A percentile compares a stretch with the other conserved stretches of the same genome.
phyloP scores from a whole-genome alignment of 2,797 vertebrate species.

The Glossophaga mutica region DNA sequence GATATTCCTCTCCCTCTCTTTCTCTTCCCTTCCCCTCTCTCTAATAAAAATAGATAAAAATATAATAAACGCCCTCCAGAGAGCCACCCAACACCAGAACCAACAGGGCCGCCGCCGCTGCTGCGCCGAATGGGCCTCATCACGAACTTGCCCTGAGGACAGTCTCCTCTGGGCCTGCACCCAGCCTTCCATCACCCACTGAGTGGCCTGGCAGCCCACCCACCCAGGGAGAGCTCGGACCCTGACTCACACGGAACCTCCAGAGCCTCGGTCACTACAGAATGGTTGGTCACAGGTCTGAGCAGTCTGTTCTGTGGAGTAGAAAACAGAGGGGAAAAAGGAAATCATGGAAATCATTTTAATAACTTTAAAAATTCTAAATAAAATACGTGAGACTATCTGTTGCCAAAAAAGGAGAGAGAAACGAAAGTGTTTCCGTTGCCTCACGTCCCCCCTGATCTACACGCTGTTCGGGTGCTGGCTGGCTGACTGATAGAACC shows the following conservation, averaged over 20 bases:
- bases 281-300: background rate
- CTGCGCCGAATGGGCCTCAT: background rate
- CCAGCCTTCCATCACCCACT: background rate
- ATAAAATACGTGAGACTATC: background rate
- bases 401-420: background rate
- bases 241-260: background rate
- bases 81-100: background rate
- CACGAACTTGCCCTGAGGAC: background rate
- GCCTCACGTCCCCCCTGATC: background rate
- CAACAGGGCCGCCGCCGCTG: no score
- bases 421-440: background rate
- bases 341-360: background rate
- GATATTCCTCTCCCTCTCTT: no score
- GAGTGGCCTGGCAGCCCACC: background rate
- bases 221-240: background rate
- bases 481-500: background rate
- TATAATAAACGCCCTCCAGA: background rate
- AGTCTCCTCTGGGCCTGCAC: background rate
- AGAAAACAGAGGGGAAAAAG: background rate
- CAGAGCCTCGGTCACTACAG: background rate
- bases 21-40: no score
- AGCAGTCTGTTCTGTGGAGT: background rate
- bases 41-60: background rate
- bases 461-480: background rate
- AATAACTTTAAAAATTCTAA: background rate